Conservation (phyloP, 2,797 vertebrate species). For the Eupleurogrammus muticus region DNA sequence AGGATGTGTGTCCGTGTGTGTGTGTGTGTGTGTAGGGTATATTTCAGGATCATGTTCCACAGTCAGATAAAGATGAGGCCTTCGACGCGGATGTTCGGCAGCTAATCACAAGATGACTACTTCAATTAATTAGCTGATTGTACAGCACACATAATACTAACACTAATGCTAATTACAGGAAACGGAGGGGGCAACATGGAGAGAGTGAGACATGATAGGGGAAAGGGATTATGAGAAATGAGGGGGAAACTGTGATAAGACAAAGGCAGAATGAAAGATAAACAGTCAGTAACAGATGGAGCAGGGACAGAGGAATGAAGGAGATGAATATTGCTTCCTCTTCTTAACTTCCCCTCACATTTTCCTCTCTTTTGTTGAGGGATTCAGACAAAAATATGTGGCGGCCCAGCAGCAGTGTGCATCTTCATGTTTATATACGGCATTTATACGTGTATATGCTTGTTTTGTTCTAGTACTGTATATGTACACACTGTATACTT, state of each 20-base stretch:
- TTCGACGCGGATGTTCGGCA: constrained; percentile 45
- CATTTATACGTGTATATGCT: not conserved
- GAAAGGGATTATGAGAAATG: constrained; percentile 22
- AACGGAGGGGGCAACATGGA: constrained; percentile 1
- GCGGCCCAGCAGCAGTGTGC: constrained; percentile 22
- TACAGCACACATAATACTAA: constrained; percentile 44
- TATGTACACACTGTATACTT: not conserved
- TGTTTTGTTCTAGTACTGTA: constrained; percentile 16
- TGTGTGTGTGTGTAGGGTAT: constrained; percentile 46
- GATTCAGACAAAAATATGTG: constrained; percentile 43
- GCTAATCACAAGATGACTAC: constrained; percentile 71
- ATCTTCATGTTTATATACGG: constrained; percentile 4
- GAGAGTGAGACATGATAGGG: constrained; percentile 11
- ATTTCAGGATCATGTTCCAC: constrained; percentile 57
- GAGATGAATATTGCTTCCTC: constrained; percentile 12
- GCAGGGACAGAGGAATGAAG: constrained; percentile 4
- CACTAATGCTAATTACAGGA: constrained; percentile 60
- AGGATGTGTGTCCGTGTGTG: constrained; percentile 1
- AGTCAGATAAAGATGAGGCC: constrained; percentile 60
- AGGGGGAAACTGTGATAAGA: constrained; percentile 21
- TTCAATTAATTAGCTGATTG: constrained; percentile 69
- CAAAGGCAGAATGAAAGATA: constrained; percentile 8
- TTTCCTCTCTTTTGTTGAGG: constrained; percentile 2
- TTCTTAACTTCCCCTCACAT: not conserved
- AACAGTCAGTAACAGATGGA: constrained; percentile 27